These are phyloP conservation scores for Drosophila lacicola DNA, from an alignment of 2,888 invertebrate genomes.

Conservation along the genomic window DNA sequence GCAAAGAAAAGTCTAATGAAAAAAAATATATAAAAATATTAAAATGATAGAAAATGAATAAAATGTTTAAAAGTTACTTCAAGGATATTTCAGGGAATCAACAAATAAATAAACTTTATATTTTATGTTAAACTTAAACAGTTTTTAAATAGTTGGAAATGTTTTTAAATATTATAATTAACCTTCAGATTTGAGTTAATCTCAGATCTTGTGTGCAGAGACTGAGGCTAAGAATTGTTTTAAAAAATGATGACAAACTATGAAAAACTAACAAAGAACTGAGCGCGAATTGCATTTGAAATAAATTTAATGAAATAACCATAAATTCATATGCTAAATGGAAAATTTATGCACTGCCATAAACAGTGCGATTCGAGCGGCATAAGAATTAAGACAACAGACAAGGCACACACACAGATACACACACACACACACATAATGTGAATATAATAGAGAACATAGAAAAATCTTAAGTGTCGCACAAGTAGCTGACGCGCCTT, in stretches of 20 bases:
- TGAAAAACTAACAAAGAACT: slow-evolving; percentile 39
- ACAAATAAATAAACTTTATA: no score
- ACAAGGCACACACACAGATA: slow-evolving; percentile 17
- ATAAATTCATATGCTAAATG: slow-evolving; percentile 66
- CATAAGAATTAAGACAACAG: slow-evolving; percentile 58
- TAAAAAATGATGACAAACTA: slow-evolving; percentile 12
- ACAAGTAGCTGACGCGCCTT: slow-evolving; percentile 41
- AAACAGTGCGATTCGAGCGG: slow-evolving; percentile 57
- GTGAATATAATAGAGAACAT: slow-evolving; percentile 37
- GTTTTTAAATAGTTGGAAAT: no score
- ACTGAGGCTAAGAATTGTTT: neutral
- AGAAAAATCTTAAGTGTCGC: slow-evolving; percentile 59
- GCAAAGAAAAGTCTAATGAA: no score
- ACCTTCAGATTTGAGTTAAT: slow-evolving; percentile 12
- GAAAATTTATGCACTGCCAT: slow-evolving; percentile 65
- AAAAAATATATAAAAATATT: no score
- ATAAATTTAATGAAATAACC: slow-evolving; percentile 60
- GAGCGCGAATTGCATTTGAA: slow-evolving; percentile 62
- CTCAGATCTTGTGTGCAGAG: no score
- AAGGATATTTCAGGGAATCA: no score
- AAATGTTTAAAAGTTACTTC: no score
- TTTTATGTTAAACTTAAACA: no score
- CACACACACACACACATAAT: slow-evolving; percentile 8
- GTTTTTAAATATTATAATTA: slow-evolving; percentile 2
- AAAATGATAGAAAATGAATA: no score